Base-by-base conservation (phyloP, 2,113 vertebrate species). In the Stegostoma tigrinum region DNA sequence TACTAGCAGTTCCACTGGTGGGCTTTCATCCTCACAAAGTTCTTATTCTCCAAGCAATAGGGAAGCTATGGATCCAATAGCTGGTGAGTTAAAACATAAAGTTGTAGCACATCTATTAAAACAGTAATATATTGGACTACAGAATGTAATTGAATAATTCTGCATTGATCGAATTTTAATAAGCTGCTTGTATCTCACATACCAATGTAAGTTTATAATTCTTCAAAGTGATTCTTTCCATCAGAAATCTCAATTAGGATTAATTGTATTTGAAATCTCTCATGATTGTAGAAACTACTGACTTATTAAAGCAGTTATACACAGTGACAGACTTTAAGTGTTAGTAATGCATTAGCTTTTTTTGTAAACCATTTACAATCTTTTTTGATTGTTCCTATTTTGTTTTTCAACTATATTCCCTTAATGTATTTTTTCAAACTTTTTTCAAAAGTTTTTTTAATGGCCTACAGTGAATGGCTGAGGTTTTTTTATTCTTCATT, bases 51-150 rank as follows among this genome's bases (percentile, higher is more conserved):
- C 99, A 97, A 99, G 99, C 98, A 99, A 99, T 98, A 99, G 99
- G 98, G 99, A 99, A 98, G 98, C 99, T 96, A 99, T 99, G 99
- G 99, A 99, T 97, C 99, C 99, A 96, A 99, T 99, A 96, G 99
- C 99, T 98, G 99, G 99, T 99, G 97, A 98, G 98, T 97, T 48
- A 30, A 70, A 75, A 96, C 23, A 70, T 95, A 27, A 24, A 72
- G 72, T 95, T 70, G 24, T 72, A 24, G 19, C 12, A 94, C 45
- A 27, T 90, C 64, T 61, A 64, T 68, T 5, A 24, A 67, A 94
- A 66, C 30, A 38, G 48, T 0, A 52, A 8, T 38, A 23, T 89
- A 27, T 89, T 89, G 86, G 48, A 7, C 48, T 89, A 89, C 10
- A 89, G 52, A 90, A 64, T 90, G 27, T 61, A 61, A 61, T 90